Conservation (phyloP, 2,113 vertebrate genomes). For the Gymnarchus niloticus region DNA sequence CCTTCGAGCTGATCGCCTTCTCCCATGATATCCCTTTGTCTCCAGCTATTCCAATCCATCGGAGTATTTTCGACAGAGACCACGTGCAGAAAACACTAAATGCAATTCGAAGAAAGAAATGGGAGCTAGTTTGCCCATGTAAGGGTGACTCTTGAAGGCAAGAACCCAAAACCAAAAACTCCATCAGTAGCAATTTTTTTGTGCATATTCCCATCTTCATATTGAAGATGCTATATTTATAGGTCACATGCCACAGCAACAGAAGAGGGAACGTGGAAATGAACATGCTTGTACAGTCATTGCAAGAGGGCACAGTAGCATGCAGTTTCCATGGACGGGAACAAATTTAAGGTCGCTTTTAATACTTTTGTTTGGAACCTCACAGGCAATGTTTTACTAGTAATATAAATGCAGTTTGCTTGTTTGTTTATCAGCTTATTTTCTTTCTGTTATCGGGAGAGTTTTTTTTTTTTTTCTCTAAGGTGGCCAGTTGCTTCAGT, state of each 20-base stretch:
- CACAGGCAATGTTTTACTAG: constrained; percentile 42
- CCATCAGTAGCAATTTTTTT: constrained; percentile 48
- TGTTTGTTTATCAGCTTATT: constrained; percentile 37
- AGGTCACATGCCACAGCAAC: constrained; percentile 52
- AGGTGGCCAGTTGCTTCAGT: constrained; percentile 43
- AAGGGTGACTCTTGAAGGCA: constrained; percentile 8
- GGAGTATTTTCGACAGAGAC: constrained; percentile 22
- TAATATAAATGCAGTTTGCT: constrained; percentile 33
- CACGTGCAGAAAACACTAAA: constrained; percentile 33
- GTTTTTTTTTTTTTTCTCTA: constrained; percentile 47
- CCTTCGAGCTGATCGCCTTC: constrained; percentile 52
- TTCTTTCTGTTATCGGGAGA: constrained; percentile 40
- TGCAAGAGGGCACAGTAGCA: constrained; percentile 34
- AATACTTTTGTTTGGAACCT: constrained; percentile 37
- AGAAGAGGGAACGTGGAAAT: constrained; percentile 30
- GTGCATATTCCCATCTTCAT: constrained; percentile 84
- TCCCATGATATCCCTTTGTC: background rate
- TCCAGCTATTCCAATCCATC: constrained; percentile 27
- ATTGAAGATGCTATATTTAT: constrained; percentile 95
- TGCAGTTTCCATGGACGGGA: constrained; percentile 17
- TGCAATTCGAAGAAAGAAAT: constrained; percentile 24
- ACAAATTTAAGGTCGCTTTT: constrained; percentile 45
- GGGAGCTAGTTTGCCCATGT: constrained; percentile 14
- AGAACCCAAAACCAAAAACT: constrained; percentile 29
- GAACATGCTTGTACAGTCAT: constrained; percentile 37